Evolutionary conservation across 2,797 vertebrate species (phyloP), one percentile per base, ranked within the genome.

Genomic region (Eospalax fontanierii): DNA sequence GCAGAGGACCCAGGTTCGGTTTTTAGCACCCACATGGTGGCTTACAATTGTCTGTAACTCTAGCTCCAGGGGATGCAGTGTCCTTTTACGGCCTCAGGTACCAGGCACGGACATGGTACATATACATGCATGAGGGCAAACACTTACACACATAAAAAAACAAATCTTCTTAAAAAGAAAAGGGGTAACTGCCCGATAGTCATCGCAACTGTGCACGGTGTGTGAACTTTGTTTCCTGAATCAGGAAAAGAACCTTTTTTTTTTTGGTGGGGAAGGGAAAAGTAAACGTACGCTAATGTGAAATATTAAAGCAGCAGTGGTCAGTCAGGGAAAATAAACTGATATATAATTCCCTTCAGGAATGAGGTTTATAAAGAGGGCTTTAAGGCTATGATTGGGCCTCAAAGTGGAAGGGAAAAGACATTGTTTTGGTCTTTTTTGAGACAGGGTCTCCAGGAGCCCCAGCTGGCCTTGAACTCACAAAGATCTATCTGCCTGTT

Each of bases 161-260:
- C 28, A 28, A 14, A 43, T 46, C 26, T 6, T 43, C 40, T 74
- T 26, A 74, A 89, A 91, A 91, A 46, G 11, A 46, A 46, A 11
- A 11, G 46, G 46, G 5, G 5, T 46, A 46, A 46, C 46, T 46
- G 46, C 46, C 46, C 11, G 46, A 46, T 5, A 46, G 46, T 46
- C 46, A 46, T 46, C 11, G 46, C 46, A 46, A 50, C 46, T 43
- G 22, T n/a, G n/a, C n/a, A n/a, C n/a, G n/a, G 21, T 61, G 38
- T 87, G 50, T 95, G 38, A 89, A 83, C 40, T 40, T 35, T 88
- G 19, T n/a, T 59, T 87, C 33, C 43, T 86, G 19, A 92, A 80
- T 57, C 4, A 71, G 87, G 75, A 95, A 74, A 38, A 21, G 81
- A 57, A 50, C 19, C n/a, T 28, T n/a, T 50, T 86, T 40, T 10